Evolutionary conservation across 2,888 invertebrate genomes (phyloP), one percentile per base, ranked within the genome.

Genomic region (Anoncus sp.): DNA sequence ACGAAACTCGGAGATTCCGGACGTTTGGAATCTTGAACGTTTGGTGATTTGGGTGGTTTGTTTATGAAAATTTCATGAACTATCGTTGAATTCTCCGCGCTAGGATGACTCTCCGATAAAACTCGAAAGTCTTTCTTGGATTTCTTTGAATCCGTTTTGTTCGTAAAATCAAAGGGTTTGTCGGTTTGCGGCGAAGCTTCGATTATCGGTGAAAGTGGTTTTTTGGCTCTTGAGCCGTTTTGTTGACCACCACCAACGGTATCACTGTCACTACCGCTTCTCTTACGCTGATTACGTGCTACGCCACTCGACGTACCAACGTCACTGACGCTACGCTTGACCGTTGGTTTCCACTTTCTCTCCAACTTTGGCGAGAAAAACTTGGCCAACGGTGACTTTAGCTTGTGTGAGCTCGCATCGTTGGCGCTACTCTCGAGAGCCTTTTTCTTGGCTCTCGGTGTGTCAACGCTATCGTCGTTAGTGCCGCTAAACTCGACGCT

Each of bases 161-260:
- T 27, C 14, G 76, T 82, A 35, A 90, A 90, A 59, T 88, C 81
- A 55, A 90, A 90, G 22, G 89, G 88, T 20, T 87, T 86, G 82
- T 87, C 86, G 84, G 95, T 95, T 81, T 94, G 92, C 16, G 94
- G 95, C 12, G 95, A 93, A 79, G 94, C 94, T 91, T 96, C 96
- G 81, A 96, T 96, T 63, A 97, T 96, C 0, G 96, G 96, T 9
- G 96, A 96, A 20, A 97, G 88, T 86, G 96, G 96, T 73, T 94
- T 92, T 86, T 95, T 95, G 81, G 93, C 94, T 71, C 93, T 93
- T 81, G 92, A 90, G 2, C 92, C 92, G 81, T 93, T 93, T 10
- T 92, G 88, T 80, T 93, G 93, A 7, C 5, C 31, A 31, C 4
- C 86, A 45, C 83, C 85, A 20, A 43, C 69, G 0, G 63, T 57